Base-by-base conservation (phyloP, 2,888 invertebrate species). In the Yponomeuta sedellus region DNA sequence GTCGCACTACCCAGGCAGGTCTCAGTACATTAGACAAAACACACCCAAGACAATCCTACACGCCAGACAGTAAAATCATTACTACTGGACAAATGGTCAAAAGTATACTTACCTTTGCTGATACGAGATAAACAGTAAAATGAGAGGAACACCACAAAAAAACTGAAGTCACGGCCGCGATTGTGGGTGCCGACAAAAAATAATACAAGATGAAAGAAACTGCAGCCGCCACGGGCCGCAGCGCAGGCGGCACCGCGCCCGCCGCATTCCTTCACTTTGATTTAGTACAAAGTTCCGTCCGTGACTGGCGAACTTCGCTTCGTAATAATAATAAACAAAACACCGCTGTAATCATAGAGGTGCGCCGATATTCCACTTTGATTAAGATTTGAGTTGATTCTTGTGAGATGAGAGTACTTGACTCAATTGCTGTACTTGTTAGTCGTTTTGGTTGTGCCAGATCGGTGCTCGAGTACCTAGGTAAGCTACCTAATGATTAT, bases 191-290 rank as follows among this genome's bases (percentile, higher is more conserved):
- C 68, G 68, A 68, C 68, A 68, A 68, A 68, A 68, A 66, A 68
- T 67, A 67, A 67, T 66, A 67, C 62, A 57, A 69, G 67, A 68
- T 68, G 67, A 70, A 70, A 68, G 70, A 66, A 67, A 63, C 63
- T 65, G 69, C 74, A 70, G 73, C 73, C 71, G 74, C 75, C 72
- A 70, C 73, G 71, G 71, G 70, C 68, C 72, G 72, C 70, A 74
- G 76, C 73, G 71, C 71, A 73, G 73, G 73, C 73, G 70, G 73
- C 75, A 76, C 74, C 75, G 74, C 62, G 56, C 62, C 56, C 62
- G 34, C 69, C 70, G 69, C 72, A 71, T 72, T 72, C 72, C 72
- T 67, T 65, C 62, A 68, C 69, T 72, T 71, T 70, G 70, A 71
- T 72, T 72, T 72, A 71, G 68, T 71, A 61, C 39, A 65, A 65